Evolutionary conservation across 2,113 vertebrate species (phyloP).

Genomic region (Tichodroma muraria): DNA sequence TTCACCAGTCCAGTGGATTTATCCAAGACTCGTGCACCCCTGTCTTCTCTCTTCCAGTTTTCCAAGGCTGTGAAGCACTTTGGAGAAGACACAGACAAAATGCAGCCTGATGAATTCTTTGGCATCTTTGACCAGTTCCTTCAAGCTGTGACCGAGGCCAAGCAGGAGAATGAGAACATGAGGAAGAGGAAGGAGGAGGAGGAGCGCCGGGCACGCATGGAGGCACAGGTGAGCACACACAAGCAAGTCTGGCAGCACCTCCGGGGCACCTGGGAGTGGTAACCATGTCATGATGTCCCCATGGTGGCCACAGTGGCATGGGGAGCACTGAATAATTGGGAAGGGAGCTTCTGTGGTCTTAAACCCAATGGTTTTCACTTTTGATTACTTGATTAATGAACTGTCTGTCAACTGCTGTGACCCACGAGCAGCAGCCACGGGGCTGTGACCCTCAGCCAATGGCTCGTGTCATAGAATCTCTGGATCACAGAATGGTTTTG

Average conservation of each 20-base stretch:
- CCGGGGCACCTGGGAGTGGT: neutral
- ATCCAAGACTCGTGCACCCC: neutral
- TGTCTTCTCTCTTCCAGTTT: slow-evolving; percentile 73
- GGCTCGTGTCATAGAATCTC: neutral
- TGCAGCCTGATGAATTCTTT: slow-evolving; percentile 97
- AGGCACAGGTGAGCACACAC: slow-evolving; percentile 82
- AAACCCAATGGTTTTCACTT: neutral
- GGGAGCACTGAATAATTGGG: neutral
- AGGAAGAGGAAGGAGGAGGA: slow-evolving; percentile 94
- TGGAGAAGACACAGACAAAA: slow-evolving; percentile 89
- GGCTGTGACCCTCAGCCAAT: neutral
- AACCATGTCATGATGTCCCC: accelerated
- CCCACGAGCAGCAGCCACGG: neutral
- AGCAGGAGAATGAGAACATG: slow-evolving; percentile 97
- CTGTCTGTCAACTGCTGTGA: neutral
- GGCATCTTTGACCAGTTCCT: slow-evolving; percentile 98
- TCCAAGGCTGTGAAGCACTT: slow-evolving; percentile 90
- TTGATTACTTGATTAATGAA: neutral
- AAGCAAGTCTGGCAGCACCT: accelerated
- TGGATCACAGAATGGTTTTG: neutral
- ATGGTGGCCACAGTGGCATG: neutral
- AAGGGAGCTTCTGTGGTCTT: neutral
- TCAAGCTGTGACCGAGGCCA: slow-evolving; percentile 89
- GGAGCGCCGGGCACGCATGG: slow-evolving; percentile 91
- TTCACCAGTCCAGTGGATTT: neutral